Conservation (phyloP, 53 echinoderm and acorn worm species). For the Holothuria scabra region DNA sequence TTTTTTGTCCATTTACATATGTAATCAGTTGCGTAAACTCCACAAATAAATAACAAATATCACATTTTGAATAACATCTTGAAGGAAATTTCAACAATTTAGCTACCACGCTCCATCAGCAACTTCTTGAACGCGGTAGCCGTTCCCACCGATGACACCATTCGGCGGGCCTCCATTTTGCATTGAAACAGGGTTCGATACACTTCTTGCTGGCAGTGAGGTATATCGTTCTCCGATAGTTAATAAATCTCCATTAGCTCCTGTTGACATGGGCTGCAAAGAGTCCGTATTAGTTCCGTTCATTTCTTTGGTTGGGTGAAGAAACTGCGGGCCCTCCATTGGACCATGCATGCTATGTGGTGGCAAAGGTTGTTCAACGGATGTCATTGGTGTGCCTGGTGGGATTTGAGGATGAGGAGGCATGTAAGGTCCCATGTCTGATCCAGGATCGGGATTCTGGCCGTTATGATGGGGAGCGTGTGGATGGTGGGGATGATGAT, state of each 20-base stretch:
- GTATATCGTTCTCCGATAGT: slow-evolving; percentile 44
- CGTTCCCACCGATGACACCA: slow-evolving; percentile 47
- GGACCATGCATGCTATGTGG: slow-evolving; percentile 78
- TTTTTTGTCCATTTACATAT: slow-evolving; percentile 17
- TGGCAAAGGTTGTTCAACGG: slow-evolving; percentile 73
- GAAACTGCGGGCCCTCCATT: slow-evolving; percentile 67
- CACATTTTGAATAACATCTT: slow-evolving; percentile 15
- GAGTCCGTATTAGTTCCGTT: slow-evolving; percentile 77
- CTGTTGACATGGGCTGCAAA: slow-evolving; percentile 55
- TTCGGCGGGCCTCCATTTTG: slow-evolving; percentile 36
- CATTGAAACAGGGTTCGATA: slow-evolving; percentile 31
- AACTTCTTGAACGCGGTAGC: slow-evolving; percentile 43
- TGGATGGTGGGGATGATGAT: slow-evolving; percentile 42
- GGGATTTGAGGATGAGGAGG: slow-evolving; percentile 62
- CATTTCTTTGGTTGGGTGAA: slow-evolving; percentile 76
- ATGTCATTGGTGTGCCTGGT: slow-evolving; percentile 69
- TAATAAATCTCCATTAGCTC: slow-evolving; percentile 56
- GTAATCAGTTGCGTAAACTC: slow-evolving; percentile 47
- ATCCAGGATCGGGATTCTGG: slow-evolving; percentile 11
- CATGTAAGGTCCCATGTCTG: slow-evolving; percentile 50
- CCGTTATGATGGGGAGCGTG: slow-evolving; percentile 33
- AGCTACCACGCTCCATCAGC: slow-evolving; percentile 42
- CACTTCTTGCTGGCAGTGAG: slow-evolving; percentile 42
- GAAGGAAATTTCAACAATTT: no score
- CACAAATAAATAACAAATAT: slow-evolving; percentile 51